Evolutionary conservation across 1,140 invertebrate genomes (phyloP), one percentile per base, ranked within the genome.

Genomic region (Megalopta genalis): DNA sequence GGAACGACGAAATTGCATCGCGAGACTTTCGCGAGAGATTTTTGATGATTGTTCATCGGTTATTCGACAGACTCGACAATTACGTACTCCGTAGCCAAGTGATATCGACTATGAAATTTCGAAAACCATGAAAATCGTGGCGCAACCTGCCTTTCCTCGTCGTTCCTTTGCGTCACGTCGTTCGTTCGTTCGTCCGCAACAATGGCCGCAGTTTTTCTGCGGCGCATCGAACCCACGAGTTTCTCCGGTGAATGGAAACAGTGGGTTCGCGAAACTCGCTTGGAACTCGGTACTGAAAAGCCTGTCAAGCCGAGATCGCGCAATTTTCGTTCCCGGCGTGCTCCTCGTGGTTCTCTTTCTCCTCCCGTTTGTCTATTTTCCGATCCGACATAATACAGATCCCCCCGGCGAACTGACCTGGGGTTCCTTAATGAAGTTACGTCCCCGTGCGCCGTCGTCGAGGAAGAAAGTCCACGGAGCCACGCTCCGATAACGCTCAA

Each of bases 381-480:
- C 14, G 14, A 46, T 46, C 42, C 42, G 42, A 12, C 14, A 10
- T 46, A 46, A 14, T 12, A 14, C 32, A 60, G 54, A 37, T n/a
- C 67, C 69, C n/a, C 78, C 67, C 74, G 42, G 37, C 54, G 57
- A 69, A 84, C 77, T 88, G 83, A 88, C 86, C 79, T 84, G 85
- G 85, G 87, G 86, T 82, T 80, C 85, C 62, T 85, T 88, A 88
- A 88, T 70, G 64, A 87, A 88, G 79, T 88, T 88, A 88, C 62
- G 77, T 80, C 82, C 82, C 84, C 78, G 54, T 76, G 49, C 23
- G 49, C 25, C 39, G 27, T 67, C 77, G 71, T 63, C 37, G 62
- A 76, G 69, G 60, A 80, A 82, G 82, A 80, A 46, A 46, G 57
- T 9, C 21, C 25, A 16, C 18, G n/a, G 42, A 46, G 42, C 14